Evolutionary conservation across 2,113 vertebrate species (phyloP).

Genomic region (Meriones unguiculatus): DNA sequence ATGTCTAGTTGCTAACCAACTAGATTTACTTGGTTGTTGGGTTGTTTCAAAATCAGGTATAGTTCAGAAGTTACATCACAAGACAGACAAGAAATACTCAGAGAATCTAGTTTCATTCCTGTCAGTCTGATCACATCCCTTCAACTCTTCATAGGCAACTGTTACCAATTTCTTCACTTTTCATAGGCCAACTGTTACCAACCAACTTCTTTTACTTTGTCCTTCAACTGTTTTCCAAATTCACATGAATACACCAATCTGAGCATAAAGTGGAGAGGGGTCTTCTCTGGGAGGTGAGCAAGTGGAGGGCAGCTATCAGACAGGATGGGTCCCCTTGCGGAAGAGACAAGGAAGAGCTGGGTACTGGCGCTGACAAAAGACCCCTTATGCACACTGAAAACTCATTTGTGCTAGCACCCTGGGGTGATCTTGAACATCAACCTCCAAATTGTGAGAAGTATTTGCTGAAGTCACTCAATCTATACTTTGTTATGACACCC

Average conservation of each 20-base stretch:
- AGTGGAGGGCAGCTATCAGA: not conserved
- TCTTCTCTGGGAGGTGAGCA: not conserved
- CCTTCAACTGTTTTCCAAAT: slow-evolving; percentile 20
- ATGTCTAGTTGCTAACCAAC: not conserved
- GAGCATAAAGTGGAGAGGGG: not conserved
- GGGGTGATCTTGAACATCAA: not conserved
- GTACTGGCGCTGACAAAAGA: not conserved
- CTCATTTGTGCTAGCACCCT: not conserved
- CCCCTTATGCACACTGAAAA: not conserved
- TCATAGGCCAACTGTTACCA: not conserved
- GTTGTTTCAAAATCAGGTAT: not conserved
- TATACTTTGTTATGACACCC: not conserved
- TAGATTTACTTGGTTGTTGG: not conserved
- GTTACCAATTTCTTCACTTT: too few relatives aligned
- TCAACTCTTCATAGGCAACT: not conserved
- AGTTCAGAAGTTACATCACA: slow-evolving; percentile 17
- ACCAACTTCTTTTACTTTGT: not conserved
- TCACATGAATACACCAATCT: not conserved
- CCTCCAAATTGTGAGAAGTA: not conserved
- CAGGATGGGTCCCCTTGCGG: not conserved
- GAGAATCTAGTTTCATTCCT: not conserved
- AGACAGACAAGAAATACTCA: not conserved
- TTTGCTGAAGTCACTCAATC: not conserved
- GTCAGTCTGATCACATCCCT: not conserved
- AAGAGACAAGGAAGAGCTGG: not conserved